Evolutionary conservation across 37 sponge, comb jelly and placozoan species (phyloP).

Genomic region (Ephydatia muelleri): DNA sequence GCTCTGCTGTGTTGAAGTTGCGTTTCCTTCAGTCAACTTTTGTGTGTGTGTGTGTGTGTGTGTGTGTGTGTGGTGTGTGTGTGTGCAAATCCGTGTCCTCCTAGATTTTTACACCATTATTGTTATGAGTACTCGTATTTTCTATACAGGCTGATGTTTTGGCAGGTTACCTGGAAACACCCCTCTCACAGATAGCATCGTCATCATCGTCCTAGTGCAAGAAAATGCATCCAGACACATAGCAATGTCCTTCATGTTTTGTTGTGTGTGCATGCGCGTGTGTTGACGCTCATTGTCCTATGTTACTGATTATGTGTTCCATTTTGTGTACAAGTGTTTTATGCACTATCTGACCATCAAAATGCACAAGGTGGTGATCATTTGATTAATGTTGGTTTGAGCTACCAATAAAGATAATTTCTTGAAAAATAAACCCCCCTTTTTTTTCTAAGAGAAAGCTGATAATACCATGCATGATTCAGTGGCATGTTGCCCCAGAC

Average conservation of each 20-base stretch:
- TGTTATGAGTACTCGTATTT: background rate
- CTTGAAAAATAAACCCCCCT: too few species aligned
- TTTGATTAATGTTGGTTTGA: too few species aligned
- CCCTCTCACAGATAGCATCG: slow-evolving; percentile 44
- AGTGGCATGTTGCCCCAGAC: background rate
- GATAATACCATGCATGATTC: too few species aligned
- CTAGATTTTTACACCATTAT: too few species aligned
- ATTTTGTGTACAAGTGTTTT: background rate
- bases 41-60: background rate
- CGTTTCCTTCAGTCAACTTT: background rate
- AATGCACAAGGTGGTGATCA: too few species aligned
- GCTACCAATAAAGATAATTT: too few species aligned
- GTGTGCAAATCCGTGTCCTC: background rate
- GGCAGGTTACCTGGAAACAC: slow-evolving; percentile 39
- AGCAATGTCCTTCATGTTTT: slow-evolving; percentile 1
- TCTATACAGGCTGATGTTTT: slow-evolving; percentile 33
- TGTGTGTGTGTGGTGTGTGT: background rate
- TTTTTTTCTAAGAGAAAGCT: too few species aligned
- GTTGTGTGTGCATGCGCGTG: background rate
- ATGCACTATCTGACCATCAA: background rate
- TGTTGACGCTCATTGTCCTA: too few species aligned
- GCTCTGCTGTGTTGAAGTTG: background rate
- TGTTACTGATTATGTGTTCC: background rate
- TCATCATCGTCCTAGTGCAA: too few species aligned
- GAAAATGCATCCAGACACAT: background rate